These are phyloP conservation scores for Rostratula benghalensis DNA, from an alignment of 2,113 vertebrate species.

Conservation along the genomic window DNA sequence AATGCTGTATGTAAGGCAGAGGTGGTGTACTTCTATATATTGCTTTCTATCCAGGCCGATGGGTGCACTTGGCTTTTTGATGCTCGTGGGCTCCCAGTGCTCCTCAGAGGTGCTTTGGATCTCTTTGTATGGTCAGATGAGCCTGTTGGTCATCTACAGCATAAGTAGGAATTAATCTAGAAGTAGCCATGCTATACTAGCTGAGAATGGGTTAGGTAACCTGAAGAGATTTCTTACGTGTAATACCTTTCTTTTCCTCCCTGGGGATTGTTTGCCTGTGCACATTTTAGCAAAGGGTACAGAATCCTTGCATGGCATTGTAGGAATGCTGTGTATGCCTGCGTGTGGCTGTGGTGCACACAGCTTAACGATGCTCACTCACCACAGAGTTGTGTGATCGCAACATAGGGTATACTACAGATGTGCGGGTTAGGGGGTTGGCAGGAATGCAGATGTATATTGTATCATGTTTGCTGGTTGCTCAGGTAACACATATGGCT, in stretches of 20 bases:
- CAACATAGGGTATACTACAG: background rate
- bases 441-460: background rate
- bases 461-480: background rate
- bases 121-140: background rate
- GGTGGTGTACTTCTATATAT: background rate
- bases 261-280: background rate
- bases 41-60: background rate
- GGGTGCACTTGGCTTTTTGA: background rate
- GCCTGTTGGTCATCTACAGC: background rate
- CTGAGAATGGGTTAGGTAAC: background rate
- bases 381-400: background rate
- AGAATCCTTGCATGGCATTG: background rate
- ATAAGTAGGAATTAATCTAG: background rate
- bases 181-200: background rate
- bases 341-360: background rate
- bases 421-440: fast-evolving
- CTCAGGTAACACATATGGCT: background rate
- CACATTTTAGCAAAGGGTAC: background rate
- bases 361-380: background rate
- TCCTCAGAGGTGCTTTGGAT: background rate
- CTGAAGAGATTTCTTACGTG: background rate
- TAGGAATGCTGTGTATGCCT: background rate
- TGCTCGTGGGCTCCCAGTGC: background rate
- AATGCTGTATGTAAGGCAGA: background rate
- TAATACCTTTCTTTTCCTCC: background rate